Base-by-base conservation (phyloP, 2,797 vertebrate species). In the Euthynnus affinis region DNA sequence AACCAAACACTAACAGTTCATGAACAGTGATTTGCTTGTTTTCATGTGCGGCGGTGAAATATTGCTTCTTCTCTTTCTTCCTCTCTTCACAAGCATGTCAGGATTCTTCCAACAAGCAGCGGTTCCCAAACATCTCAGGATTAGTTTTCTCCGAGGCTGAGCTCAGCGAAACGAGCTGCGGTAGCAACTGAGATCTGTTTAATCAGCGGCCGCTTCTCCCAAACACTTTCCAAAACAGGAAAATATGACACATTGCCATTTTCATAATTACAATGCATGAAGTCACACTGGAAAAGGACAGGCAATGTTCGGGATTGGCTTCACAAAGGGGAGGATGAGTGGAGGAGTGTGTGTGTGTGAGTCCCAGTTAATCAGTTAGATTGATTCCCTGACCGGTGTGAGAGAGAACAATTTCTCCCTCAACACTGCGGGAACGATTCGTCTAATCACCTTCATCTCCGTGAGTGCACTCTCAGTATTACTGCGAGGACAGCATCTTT, bases 301-400 rank as follows among this genome's bases (percentile, higher is more conserved):
- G 62, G 69, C n/a, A 23, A 71, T 42, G 66, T 6, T 56, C 53
- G 63, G 63, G 53, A 58, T 56, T 68, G 65, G 55, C 55, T 40
- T 63, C 52, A 62, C 14, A 67, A 76, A 70, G 22, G 34, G 52
- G 23, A 57, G 5, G 34, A 65, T 27, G 58, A 60, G 32, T 59
- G 53, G 46, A 42, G 34, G 53, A 61, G 64, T 37, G 53, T 64
- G 51, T 42, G 3, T 60, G 51, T 27, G 59, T 12, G 48, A 37
- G 42, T 65, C 25, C 18, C 40, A 79, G 82, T 86, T 90, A 93
- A 92, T 89, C 83, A 93, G 60, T 68, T 48, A 84, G 82, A 92
- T 88, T 80, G 88, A 87, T 88, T 83, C 71, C 48, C 64, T 83
- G 75, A 64, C 66, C 48, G 6, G 9, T 66, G 68, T 22, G 71